Base-by-base conservation (phyloP, 2,797 vertebrate species). In the Lepilemur septentrionalis region DNA sequence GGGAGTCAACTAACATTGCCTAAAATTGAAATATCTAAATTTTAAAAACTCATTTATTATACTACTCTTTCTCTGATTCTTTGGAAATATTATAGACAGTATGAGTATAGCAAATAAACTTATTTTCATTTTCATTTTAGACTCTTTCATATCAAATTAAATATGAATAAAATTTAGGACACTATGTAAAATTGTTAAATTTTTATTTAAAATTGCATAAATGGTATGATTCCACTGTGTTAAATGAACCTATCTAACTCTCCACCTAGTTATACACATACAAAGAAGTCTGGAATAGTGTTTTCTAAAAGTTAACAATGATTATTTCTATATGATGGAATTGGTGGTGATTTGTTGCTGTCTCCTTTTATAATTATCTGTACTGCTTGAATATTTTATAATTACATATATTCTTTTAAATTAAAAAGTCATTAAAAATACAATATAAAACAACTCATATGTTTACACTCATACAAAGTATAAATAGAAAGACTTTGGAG, bases 121-220 rank as follows among this genome's bases (percentile, higher is more conserved):
- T 65, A 35, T 23, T 7, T 94, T 69, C 46, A 89, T 89, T 85
- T 95, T 80, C 61, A 94, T 17, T 85, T 89, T 23, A 86, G 15
- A 48, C 80, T 59, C 12, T 69, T 38, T 85, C 65, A 17, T 20
- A 69, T 8, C 25, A 82, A 79, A 20, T 89, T 65, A 84, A 91
- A 92, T 67, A 81, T 61, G 30, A 96, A 52, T 79, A 93, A 79
- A 84, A 73, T 4, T 87, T 81, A 73, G 80, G 22, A 69, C 52
- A 61, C 55, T 41, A 41, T 57, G 22, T 43, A 86, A 73, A 75
- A 52, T 13, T 72, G 13, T 85, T 85, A 46, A 35, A 46, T 69
- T 80, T 87, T 86, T 81, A 82, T 38, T 75, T 75, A 69, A 92
- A 59, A 69, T 30, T 89, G 7, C 13, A 93, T 81, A 85, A 86